Evolutionary conservation across 2,888 invertebrate genomes (phyloP), one percentile per base, ranked within the genome.

Genomic region (Kryphioiulus occultus): DNA sequence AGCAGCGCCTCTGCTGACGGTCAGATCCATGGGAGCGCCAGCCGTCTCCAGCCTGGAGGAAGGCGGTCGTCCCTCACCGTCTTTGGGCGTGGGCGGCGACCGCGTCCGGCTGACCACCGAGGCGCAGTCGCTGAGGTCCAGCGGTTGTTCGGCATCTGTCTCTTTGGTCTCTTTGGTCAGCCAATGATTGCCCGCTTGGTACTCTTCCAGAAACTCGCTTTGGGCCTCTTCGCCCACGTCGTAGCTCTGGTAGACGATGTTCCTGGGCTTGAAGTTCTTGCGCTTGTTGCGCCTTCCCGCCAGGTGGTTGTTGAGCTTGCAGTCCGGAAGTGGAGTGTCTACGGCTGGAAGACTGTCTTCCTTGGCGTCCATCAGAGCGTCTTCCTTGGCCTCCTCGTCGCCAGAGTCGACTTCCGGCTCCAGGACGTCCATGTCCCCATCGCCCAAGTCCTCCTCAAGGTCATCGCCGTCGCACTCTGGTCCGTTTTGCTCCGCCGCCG

Each of bases 241-340:
- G 86, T 89, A 88, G n/a, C 89, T 89, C 83, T 85, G 85, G 68
- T 90, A 90, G 10, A 91, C 90, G 88, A 95, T 95, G 92, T 95
- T 96, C 90, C 96, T 93, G 0, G 96, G 96, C 90, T 95, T 95
- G 92, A 96, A 95, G 92, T 96, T 95, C 92, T 96, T 96, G 90
- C 96, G 93, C 90, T 95, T 95, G 93, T 95, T 95, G 90, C 95
- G 93, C 32, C 87, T 78, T 47, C 47, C 44, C 0, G 86, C 44
- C 26, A 26, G 53, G 30, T 53, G 32, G 32, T 86, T 86, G 22
- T 78, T 78, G 17, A 30, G 26, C 30, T 44, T 47, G 85, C 19
- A 3, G 19, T 86, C 47, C 26, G 26, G 32, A 26, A 30, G 47
- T 19, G 12, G 47, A 30, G 47, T 84, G 35, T 26, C 15, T 12